Evolutionary conservation across 2,797 vertebrate genomes (phyloP).

Genomic region (Heliangelus exortis): DNA sequence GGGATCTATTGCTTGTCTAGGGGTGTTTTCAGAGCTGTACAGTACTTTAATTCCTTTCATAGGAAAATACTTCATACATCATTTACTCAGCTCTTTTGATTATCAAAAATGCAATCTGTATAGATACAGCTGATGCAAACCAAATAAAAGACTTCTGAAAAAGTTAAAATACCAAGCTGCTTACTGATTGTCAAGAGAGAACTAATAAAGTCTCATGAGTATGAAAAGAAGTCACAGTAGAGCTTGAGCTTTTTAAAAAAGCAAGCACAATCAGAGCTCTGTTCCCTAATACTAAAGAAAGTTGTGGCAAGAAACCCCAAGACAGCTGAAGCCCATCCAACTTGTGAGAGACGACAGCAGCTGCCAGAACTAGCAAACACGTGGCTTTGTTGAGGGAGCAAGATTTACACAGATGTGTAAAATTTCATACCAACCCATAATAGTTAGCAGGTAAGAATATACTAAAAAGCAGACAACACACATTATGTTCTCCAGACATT

Average conservation of each 20-base stretch:
- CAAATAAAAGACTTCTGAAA: neutral
- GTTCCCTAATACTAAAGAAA: neutral
- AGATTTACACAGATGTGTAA: neutral
- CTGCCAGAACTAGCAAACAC: neutral
- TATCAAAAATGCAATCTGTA: neutral
- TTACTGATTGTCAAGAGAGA: neutral
- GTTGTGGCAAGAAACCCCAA: neutral
- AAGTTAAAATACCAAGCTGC: neutral
- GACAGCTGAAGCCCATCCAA: neutral
- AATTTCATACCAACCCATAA: neutral
- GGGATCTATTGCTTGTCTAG: neutral
- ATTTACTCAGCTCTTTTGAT: neutral
- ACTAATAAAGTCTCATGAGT: neutral
- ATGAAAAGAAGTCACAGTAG: neutral
- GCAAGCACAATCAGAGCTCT: neutral
- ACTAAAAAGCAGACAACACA: neutral
- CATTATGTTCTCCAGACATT: neutral
- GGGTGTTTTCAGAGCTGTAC: neutral
- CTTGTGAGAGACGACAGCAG: neutral
- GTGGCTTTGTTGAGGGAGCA: neutral
- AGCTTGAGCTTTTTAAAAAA: neutral
- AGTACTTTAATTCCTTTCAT: neutral
- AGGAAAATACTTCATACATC: neutral
- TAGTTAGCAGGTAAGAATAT: neutral
- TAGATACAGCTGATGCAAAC: neutral